Percentiles rank a stretch among this genome's conserved stretches.
phyloP scores from a whole-genome alignment of 2,797 vertebrate genomes.

The Siniperca scherzeri region DNA sequence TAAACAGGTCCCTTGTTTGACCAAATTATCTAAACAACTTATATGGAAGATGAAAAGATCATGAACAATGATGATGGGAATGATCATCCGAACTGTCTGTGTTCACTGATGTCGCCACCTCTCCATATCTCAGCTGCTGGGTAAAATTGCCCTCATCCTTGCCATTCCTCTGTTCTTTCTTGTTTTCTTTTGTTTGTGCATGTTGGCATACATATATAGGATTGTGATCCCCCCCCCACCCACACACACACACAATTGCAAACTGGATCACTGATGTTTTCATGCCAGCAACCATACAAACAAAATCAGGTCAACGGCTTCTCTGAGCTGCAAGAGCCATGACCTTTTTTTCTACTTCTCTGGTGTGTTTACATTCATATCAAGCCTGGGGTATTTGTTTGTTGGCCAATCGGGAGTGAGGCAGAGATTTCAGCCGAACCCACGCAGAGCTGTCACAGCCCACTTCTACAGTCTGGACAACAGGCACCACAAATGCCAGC shows the following conservation, averaged over 20 bases:
- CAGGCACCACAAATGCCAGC: constrained; percentile 15
- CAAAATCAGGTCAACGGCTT: constrained; percentile 76
- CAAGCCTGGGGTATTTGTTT: constrained; percentile 44
- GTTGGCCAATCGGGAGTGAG: constrained; percentile 47
- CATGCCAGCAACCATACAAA: constrained; percentile 58
- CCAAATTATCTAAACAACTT: not conserved
- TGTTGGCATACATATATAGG: not conserved
- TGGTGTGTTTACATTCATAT: constrained; percentile 55
- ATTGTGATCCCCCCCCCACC: constrained; percentile 11
- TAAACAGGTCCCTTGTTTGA: not conserved
- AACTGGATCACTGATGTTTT: constrained; percentile 57
- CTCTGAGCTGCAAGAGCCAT: constrained; percentile 69
- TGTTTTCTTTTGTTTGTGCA: not conserved
- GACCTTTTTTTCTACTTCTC: constrained; percentile 52
- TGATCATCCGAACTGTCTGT: not conserved
- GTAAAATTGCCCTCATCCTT: not conserved
- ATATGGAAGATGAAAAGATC: not conserved
- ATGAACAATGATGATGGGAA: not conserved
- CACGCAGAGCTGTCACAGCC: constrained; percentile 47
- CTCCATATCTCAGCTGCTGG: not conserved
- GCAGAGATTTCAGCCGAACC: constrained; percentile 32
- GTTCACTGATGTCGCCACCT: not conserved
- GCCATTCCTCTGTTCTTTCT: not conserved
- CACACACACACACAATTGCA: not conserved
- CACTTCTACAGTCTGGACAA: constrained; percentile 27